Base-by-base conservation (phyloP, 2,113 vertebrate species). In the Plotosus lineatus region DNA sequence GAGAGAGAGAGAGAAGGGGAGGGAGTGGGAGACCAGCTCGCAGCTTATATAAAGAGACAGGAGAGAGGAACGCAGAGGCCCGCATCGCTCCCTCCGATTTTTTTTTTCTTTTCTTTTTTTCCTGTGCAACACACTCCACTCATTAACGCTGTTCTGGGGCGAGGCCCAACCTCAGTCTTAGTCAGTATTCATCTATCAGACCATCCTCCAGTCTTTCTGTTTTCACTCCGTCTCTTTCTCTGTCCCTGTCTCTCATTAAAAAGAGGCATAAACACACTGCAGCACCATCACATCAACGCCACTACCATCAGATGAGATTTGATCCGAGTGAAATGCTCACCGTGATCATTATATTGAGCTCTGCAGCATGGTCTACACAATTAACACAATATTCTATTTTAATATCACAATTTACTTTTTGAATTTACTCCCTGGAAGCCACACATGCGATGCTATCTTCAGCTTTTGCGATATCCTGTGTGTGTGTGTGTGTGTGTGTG, bases 31-130 rank as follows among this genome's bases (percentile, higher is more conserved):
- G 66, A 92, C 92, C 86, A 77, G 84, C 80, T 85, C 84, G 92
- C 92, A 90, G 93, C 93, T 94, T 85, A 92, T 89, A 78, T 78
- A 87, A 90, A 90, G 90, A 94, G 92, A 89, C 87, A 86, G 89
- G 79, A 0, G 90, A 42, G 51, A 90, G 78, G 84, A 87, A 72
- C 86, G 61, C 85, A 84, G 77, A 89, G 89, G 92, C 90, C 56
- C 88, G 88, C 90, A 88, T 91, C 92, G 91, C 91, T 86, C 84
- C 89, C 63, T 89, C 56, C 89, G 88, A 89, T 74, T 80, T 36
- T 72, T 38, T 38, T 21, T 15, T n/a, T n/a, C 7, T 44, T 42
- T 28, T 42, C 14, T 44, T 50, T 48, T 44, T 6, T 23, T 2
- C 12, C 61, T 77, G 71, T 69, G 53, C 38, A 91, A 90, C 87